Conservation (phyloP, 1,140 invertebrate species). For the Eriosoma lanigerum region DNA sequence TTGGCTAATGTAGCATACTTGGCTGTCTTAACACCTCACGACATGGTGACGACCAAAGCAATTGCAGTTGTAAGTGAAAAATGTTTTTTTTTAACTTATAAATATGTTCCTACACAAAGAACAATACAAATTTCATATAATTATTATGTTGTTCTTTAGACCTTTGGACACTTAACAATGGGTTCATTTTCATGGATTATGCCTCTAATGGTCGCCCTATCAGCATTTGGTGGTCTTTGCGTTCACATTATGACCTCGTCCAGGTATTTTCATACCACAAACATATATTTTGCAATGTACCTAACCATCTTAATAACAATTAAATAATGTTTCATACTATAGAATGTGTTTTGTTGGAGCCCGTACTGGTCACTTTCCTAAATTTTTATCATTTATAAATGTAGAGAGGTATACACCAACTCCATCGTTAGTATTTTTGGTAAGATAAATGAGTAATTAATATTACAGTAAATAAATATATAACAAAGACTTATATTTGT, state of each 20-base stretch:
- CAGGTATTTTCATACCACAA: constrained; percentile 54
- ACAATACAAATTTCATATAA: constrained; percentile 17
- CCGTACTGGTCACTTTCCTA: constrained; percentile 84
- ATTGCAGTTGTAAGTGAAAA: constrained; percentile 85
- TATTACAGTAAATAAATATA: too few species aligned
- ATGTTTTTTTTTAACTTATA: too few species aligned
- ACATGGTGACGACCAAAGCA: constrained; percentile 82
- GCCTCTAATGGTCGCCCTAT: constrained; percentile 81
- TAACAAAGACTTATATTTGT: too few species aligned
- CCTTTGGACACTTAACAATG: constrained; percentile 80
- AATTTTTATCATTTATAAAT: constrained; percentile 81
- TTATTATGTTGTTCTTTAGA: background rate
- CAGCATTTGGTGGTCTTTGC: constrained; percentile 81
- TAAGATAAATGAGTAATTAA: constrained; percentile 58
- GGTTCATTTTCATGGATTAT: constrained; percentile 76
- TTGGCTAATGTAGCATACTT: constrained; percentile 92
- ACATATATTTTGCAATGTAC: background rate
- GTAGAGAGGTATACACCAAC: constrained; percentile 78
- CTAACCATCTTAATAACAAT: too few species aligned
- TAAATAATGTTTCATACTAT: constrained; percentile 18
- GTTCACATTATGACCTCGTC: constrained; percentile 89
- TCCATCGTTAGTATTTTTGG: constrained; percentile 82
- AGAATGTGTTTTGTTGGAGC: constrained; percentile 90
- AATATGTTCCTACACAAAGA: too few species aligned
- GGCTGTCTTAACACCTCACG: constrained; percentile 80